Percentiles rank a stretch among this genome's conserved stretches.
Conservation (phyloP, 2,888 invertebrate genomes). For the Seira musarum region DNA sequence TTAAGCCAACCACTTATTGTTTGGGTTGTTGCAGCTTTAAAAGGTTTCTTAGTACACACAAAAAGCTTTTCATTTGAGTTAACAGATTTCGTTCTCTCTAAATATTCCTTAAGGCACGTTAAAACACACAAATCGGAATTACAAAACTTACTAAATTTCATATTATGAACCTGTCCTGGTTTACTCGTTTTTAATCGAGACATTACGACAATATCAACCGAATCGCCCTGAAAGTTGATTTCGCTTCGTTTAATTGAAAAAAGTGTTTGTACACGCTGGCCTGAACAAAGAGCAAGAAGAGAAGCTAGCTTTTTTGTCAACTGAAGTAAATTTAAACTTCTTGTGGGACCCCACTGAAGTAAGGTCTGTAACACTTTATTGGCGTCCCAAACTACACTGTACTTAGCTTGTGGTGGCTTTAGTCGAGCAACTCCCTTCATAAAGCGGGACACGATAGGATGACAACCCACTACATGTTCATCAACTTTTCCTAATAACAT, state of each 20-base stretch:
- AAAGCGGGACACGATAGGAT: slow-evolving; percentile 38
- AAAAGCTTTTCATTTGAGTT: not conserved
- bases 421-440: slow-evolving; percentile 41
- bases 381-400: slow-evolving; percentile 44
- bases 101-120: slow-evolving; percentile 5
- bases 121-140: slow-evolving; percentile 28
- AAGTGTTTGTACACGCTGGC: slow-evolving; percentile 48
- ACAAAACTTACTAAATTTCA: not conserved
- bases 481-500: slow-evolving; percentile 16
- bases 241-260: slow-evolving; percentile 24
- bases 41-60: not conserved
- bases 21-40: not conserved
- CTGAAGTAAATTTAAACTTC: no score
- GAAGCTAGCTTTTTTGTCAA: no score
- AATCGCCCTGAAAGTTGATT: slow-evolving; percentile 16
- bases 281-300: slow-evolving; percentile 39
- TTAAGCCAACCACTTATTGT: slow-evolving; percentile 35
- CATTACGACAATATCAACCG: slow-evolving; percentile 5
- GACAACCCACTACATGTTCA: slow-evolving; percentile 6
- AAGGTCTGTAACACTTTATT: no score
- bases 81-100: slow-evolving; percentile 2
- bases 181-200: slow-evolving; percentile 15
- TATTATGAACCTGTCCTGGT: not conserved
- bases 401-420: slow-evolving; percentile 42
- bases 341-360: no score